phyloP scores from a whole-genome alignment of 2,888 invertebrate genomes.

The Odontothrips loti region DNA sequence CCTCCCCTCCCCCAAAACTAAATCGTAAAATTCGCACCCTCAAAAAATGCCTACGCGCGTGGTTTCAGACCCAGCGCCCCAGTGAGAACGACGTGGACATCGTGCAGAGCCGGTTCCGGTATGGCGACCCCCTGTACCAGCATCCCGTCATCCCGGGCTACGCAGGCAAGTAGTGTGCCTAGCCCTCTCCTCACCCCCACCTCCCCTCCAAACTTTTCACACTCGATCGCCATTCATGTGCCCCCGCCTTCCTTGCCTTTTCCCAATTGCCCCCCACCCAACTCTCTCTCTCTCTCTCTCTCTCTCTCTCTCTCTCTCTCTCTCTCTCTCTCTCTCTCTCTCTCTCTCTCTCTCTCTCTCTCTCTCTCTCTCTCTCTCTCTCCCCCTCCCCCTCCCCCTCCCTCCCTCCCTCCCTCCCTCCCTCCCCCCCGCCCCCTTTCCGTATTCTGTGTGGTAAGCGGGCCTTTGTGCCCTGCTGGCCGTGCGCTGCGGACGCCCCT shows the following conservation, averaged over 20 bases:
- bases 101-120: constrained; percentile 59
- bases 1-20: too few relatives aligned
- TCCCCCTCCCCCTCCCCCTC: constrained; percentile 18
- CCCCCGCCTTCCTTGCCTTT: not conserved
- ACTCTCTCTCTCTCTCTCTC: too few relatives aligned
- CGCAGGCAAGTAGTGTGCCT: constrained; percentile 53
- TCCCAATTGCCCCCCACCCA: not conserved
- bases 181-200: not conserved
- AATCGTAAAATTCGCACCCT: too few relatives aligned
- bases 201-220: too few relatives aligned
- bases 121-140: constrained; percentile 64
- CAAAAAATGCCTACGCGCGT: too few relatives aligned
- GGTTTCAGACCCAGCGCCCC: constrained; percentile 57
- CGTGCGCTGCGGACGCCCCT: not conserved
- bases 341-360: not conserved
- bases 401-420: not conserved
- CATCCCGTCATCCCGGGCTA: constrained; percentile 72
- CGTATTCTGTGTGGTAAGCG: constrained; percentile 10
- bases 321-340: not conserved
- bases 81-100: constrained; percentile 61
- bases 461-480: not conserved
- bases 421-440: not conserved
- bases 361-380: not conserved
- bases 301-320: not conserved
- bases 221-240: too few relatives aligned